Conservation (phyloP, 2,113 vertebrate genomes). For the Eonycteris spelaea region DNA sequence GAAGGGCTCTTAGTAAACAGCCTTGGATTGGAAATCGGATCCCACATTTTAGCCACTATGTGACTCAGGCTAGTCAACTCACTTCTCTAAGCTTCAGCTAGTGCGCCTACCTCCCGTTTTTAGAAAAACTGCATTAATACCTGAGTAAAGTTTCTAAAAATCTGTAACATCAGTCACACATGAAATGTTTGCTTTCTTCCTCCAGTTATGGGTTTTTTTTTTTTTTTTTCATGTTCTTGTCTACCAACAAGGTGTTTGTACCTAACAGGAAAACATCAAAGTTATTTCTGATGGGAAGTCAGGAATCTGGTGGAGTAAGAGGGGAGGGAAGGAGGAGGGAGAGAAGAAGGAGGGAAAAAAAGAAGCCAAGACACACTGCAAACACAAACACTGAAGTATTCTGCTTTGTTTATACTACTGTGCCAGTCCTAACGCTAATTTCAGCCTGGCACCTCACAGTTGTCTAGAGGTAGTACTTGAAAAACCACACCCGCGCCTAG, state of each 20-base stretch:
- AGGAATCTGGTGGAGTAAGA: not conserved
- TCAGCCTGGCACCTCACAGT: slow-evolving; percentile 62
- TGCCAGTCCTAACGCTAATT: slow-evolving; percentile 52
- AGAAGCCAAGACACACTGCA: slow-evolving; percentile 1
- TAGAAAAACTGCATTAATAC: not conserved
- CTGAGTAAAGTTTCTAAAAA: not conserved
- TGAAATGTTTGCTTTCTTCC: not conserved
- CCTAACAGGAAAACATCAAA: not conserved
- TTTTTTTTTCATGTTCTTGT: not conserved
- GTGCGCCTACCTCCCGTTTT: not conserved
- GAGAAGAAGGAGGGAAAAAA: not conserved
- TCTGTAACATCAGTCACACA: not conserved
- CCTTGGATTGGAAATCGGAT: not conserved
- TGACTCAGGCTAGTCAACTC: not conserved
- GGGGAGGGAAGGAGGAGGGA: not conserved
- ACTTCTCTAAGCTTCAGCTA: not conserved
- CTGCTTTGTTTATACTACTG: slow-evolving; percentile 46
- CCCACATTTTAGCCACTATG: not conserved
- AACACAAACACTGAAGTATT: slow-evolving; percentile 62
- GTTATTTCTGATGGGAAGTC: not conserved
- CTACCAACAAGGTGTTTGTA: not conserved
- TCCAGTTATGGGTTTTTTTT: not conserved
- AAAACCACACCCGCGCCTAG: slow-evolving; percentile 66
- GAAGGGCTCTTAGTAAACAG: not conserved
- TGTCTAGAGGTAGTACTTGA: slow-evolving; percentile 52